Percentiles rank a stretch among this genome's conserved stretches.
Conservation (phyloP, 2,888 invertebrate genomes). For the Drosophila emarginata region DNA sequence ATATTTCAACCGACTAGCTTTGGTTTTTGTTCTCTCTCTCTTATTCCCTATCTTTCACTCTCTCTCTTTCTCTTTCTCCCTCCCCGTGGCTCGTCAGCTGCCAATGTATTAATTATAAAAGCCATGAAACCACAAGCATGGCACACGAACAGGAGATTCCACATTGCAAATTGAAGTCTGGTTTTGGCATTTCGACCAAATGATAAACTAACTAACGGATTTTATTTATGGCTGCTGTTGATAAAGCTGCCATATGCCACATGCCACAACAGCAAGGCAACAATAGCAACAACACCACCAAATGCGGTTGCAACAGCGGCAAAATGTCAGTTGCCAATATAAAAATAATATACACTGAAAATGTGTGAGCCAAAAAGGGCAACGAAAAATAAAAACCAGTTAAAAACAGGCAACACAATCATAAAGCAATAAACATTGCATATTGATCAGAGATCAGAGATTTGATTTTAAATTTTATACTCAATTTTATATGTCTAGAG, state of each 20-base stretch:
- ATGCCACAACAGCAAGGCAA: conserved; percentile 46
- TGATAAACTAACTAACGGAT: conserved; percentile 69
- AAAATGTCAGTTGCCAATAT: conserved; percentile 17
- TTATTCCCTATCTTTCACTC: not conserved
- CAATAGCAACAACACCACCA: conserved; percentile 41
- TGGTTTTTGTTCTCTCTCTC: no score
- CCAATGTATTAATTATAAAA: conserved; percentile 58
- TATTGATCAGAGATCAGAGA: not conserved
- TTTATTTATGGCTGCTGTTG: conserved; percentile 61
- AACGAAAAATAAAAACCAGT: conserved; percentile 1
- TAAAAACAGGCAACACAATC: not conserved
- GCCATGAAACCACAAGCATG: conserved; percentile 42
- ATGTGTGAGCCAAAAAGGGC: not conserved
- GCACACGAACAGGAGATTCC: conserved; percentile 42
- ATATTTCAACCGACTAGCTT: conserved; percentile 1
- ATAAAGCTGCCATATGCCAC: conserved; percentile 42
- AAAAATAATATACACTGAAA: conserved; percentile 1
- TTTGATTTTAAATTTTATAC: not conserved
- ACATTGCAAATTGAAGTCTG: conserved; percentile 32
- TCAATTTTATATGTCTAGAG: not conserved
- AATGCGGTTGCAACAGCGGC: conserved; percentile 38
- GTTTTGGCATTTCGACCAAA: conserved; percentile 30
- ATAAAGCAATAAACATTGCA: not conserved
- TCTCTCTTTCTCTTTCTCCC: conserved; percentile 39
- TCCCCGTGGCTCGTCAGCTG: conserved; percentile 43